Conservation (phyloP, 2,888 invertebrate genomes). For the Protodeltote pygarga region DNA sequence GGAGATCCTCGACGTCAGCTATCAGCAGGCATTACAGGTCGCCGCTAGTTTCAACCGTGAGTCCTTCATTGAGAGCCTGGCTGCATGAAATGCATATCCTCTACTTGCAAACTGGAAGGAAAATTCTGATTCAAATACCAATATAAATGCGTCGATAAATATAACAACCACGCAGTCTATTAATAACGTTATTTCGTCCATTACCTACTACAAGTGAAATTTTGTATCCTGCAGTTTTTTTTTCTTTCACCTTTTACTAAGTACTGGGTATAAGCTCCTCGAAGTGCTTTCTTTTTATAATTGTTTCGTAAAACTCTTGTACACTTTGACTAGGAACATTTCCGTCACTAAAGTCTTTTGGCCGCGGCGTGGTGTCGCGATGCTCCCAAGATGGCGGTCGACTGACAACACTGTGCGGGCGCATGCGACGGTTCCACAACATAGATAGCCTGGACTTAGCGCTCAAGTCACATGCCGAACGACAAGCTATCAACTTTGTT, state of each 20-base stretch:
- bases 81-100: no score
- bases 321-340: slow-evolving; percentile 70
- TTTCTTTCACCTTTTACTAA: no score
- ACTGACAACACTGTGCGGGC: slow-evolving; percentile 68
- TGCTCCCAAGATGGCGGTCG: slow-evolving; percentile 60
- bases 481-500: slow-evolving; percentile 82
- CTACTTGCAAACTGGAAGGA: no score
- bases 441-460: slow-evolving; percentile 55
- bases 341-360: slow-evolving; percentile 74
- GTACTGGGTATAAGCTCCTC: no score
- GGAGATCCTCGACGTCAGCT: slow-evolving; percentile 69
- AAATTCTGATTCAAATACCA: no score
- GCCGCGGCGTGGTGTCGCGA: slow-evolving; percentile 57
- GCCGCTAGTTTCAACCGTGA: slow-evolving; percentile 74
- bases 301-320: background rate
- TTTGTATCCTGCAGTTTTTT: no score
- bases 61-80: no score
- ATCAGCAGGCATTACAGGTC: slow-evolving; percentile 67
- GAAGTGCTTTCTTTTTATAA: no score
- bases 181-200: no score
- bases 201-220: no score
- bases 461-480: slow-evolving; percentile 66
- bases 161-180: no score
- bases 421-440: slow-evolving; percentile 58
- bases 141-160: no score